These are phyloP conservation scores for Drosophila parabipectinata DNA, from an alignment of 1,140 invertebrate genomes.

Conservation along the genomic window DNA sequence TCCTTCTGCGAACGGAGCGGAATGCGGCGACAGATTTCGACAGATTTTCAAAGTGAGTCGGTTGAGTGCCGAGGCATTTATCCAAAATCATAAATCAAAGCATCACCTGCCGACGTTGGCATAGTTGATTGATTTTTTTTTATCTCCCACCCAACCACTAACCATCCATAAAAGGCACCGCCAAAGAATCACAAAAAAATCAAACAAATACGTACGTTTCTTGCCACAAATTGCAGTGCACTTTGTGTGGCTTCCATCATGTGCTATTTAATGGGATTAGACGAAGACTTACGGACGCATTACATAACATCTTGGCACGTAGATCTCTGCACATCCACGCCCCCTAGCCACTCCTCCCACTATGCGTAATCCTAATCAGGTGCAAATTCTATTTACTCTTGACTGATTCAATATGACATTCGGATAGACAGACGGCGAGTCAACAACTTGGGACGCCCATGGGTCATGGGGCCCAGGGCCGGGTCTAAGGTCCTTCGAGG, in stretches of 20 bases:
- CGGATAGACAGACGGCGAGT: conserved; percentile 33
- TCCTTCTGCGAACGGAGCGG: conserved; percentile 36
- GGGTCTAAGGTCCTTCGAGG: background rate
- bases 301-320: conserved; percentile 58
- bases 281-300: conserved; percentile 70
- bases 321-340: background rate
- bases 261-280: conserved; percentile 65
- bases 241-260: conserved; percentile 47
- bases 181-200: conserved; percentile 11
- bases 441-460: conserved; percentile 50
- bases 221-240: conserved; percentile 60
- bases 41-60: conserved; percentile 21
- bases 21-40: conserved; percentile 59
- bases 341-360: background rate
- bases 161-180: conserved; percentile 37
- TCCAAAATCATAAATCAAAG: conserved; percentile 52
- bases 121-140: conserved; percentile 44
- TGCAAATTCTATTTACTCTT: conserved; percentile 72
- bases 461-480: background rate
- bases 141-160: background rate
- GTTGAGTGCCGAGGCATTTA: conserved; percentile 44
- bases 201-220: background rate
- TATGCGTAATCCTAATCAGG: conserved; percentile 52
- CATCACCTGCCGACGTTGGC: conserved; percentile 34
- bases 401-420: conserved; percentile 77